Base-by-base conservation (phyloP, 2,113 vertebrate genomes). In the Chloroceryle aenea region DNA sequence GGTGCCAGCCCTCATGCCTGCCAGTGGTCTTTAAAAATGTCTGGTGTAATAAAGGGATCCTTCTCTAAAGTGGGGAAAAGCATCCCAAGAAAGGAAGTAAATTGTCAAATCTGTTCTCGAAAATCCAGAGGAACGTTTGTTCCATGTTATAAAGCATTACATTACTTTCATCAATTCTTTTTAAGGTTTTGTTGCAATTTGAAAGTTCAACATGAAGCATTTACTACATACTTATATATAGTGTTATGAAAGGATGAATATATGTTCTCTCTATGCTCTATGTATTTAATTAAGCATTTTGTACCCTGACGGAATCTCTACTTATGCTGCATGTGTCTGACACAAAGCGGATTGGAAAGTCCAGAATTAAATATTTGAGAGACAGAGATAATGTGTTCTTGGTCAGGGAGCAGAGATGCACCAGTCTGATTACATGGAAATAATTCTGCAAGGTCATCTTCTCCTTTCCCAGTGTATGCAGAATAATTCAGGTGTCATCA, bases 241-340 rank as follows among this genome's bases (percentile, higher is more conserved):
- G 15, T 67, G 30, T 93, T 92, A 69, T 95, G 79, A 74, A 93
- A 94, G 29, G 66, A 59, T 95, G 86, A 76, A 95, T 66, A 82
- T 78, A 19, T 14, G 3, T 81, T 95, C 91, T 89, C 63, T 58
- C 13, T 34, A 42, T 89, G 22, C 50, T 91, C 93, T 97, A 76
- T 32, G 14, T 91, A 56, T 72, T 87, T 89, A 80, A 7, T 93
- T 82, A 73, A 91, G 91, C 13, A 10, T 79, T 89, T 97, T 89
- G 63, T 94, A 50, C 43, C 50, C 50, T 59, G 38, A 91, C 86
- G 52, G 71, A 34, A 78, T 89, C 47, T 67, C 30, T 86, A 8
- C 61, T 71, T 74, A 10, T 1, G 4, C 56, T 81, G 7, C 56
- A 36, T 72, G 10, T 73, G 48, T 81, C 71, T 84, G 77, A 80